Base-by-base conservation (phyloP, 2,797 vertebrate species). In the Alectoris magna region DNA sequence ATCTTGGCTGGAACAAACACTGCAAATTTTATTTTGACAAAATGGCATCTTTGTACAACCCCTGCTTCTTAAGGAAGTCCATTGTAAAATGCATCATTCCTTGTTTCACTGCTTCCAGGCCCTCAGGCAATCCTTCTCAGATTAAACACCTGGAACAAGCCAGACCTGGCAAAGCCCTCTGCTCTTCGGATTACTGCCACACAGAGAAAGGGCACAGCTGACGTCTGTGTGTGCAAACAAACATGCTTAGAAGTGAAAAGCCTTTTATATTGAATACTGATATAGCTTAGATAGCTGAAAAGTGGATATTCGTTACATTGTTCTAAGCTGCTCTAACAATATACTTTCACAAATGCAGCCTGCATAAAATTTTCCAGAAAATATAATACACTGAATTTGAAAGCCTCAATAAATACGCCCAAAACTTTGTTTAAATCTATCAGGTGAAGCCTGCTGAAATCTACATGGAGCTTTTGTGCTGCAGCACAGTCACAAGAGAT, bases 341-440 rank as follows among this genome's bases (percentile, higher is more conserved):
- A 36, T 14, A 59, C 55, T 73, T 90, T 62, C 48, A 78, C 36
- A 90, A 84, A 85, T 7, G 43, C 86, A 92, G 56, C 38, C 53
- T 34, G 44, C 5, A 31, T 48, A n/a, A 11, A 0, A 0, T 51
- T 62, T 34, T 21, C 73, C 0, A 0, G 36, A 82, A 94, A 84
- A 56, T 14, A 3, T 22, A 53, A 75, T 74, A 39, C 22, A 17
- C 3, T 6, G 66, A 77, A 36, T 64, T 64, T 0, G 0, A 86
- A 82, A 93, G 31, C 22, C 51, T 64, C 78, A n/a, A 67, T 48
- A 91, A 89, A 66, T 69, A 49, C 2, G 12, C 46, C 31, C 79
- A 29, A 87, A 92, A 83, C 29, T 23, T 56, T 53, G 56, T 39
- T 59, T 60, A 67, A 63, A 24, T 36, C 7, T 22, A 38, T 59